A percentile compares a stretch with the other conserved stretches of the same genome.
phyloP scores from a whole-genome alignment of 2,797 vertebrate species.

The Coregonus ussuriensis region DNA sequence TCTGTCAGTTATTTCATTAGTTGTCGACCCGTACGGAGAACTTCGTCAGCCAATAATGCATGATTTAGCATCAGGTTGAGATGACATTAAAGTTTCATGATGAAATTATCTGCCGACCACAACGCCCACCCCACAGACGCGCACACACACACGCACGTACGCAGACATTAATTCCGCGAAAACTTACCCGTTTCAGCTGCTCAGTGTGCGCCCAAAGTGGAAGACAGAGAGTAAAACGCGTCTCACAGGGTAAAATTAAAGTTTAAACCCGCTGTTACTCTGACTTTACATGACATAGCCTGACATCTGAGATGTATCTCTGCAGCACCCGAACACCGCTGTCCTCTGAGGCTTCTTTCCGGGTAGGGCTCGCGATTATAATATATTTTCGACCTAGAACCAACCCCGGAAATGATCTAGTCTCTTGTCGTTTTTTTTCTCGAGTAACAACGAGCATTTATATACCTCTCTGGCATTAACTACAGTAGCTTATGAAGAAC shows the following conservation, averaged over 20 bases:
- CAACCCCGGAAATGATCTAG: slow-evolving; percentile 79
- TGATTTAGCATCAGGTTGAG: neutral
- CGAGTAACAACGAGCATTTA: neutral
- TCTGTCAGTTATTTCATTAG: neutral
- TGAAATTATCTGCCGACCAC: neutral
- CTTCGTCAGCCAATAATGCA: neutral
- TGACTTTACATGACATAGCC: too few species aligned
- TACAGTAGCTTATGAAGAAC: too few species aligned
- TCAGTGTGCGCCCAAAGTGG: slow-evolving; percentile 28
- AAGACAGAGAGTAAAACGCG: slow-evolving; percentile 30
- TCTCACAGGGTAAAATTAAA: slow-evolving; percentile 35
- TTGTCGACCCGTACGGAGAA: neutral
- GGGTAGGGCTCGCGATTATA: slow-evolving; percentile 75
- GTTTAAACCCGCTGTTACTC: slow-evolving; percentile 29
- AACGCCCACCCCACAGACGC: neutral
- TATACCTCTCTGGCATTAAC: too few species aligned
- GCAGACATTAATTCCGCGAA: neutral
- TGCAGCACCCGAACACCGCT: slow-evolving; percentile 44
- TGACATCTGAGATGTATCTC: neutral
- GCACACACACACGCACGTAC: neutral
- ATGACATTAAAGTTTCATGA: neutral
- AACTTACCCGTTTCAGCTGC: slow-evolving; percentile 56
- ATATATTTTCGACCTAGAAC: slow-evolving; percentile 51
- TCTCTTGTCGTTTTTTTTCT: slow-evolving; percentile 6
- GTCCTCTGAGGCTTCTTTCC: slow-evolving; percentile 63